Conservation (phyloP, 2,797 vertebrate genomes). For the Pempheris klunzingeri region DNA sequence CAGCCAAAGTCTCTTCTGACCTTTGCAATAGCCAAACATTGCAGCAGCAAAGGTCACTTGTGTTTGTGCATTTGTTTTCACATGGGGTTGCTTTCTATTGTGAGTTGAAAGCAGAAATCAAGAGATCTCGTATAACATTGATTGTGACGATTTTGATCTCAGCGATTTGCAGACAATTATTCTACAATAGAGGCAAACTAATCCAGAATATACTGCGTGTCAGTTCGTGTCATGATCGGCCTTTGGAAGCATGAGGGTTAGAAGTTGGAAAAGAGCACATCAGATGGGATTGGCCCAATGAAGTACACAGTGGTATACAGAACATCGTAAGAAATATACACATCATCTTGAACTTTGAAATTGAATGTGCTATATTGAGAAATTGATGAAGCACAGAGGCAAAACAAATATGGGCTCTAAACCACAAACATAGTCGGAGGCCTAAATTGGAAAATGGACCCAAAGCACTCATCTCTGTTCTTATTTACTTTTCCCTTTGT, state of each 20-base stretch:
- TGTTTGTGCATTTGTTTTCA: slow-evolving; percentile 51
- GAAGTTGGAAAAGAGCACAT: slow-evolving; percentile 23
- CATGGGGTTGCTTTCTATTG: slow-evolving; percentile 53
- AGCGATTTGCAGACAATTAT: slow-evolving; percentile 38
- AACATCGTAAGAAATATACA: slow-evolving; percentile 18
- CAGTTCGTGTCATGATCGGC: slow-evolving; percentile 3
- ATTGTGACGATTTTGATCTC: slow-evolving; percentile 55
- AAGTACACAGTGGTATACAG: slow-evolving; percentile 27
- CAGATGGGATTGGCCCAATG: slow-evolving; percentile 17
- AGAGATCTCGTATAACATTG: slow-evolving; percentile 42
- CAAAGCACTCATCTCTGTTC: slow-evolving; percentile 27
- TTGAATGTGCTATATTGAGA: slow-evolving; percentile 40
- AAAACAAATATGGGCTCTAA: slow-evolving; percentile 36
- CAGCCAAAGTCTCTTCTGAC: slow-evolving; percentile 47
- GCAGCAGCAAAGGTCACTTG: slow-evolving; percentile 58
- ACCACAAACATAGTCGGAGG: slow-evolving; percentile 40
- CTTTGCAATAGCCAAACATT: slow-evolving; percentile 41
- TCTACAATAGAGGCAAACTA: slow-evolving; percentile 16
- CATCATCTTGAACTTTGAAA: slow-evolving; percentile 24
- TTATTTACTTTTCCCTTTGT: slow-evolving; percentile 10
- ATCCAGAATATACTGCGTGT: slow-evolving; percentile 12
- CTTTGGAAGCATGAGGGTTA: slow-evolving; percentile 19
- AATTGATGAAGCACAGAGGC: slow-evolving; percentile 23
- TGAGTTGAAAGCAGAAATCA: slow-evolving; percentile 49
- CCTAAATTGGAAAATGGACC: slow-evolving; percentile 19